Evolutionary conservation across 2,888 invertebrate genomes (phyloP), one percentile per base, ranked within the genome.

Genomic region (Cataglyphis altisquamis): DNA sequence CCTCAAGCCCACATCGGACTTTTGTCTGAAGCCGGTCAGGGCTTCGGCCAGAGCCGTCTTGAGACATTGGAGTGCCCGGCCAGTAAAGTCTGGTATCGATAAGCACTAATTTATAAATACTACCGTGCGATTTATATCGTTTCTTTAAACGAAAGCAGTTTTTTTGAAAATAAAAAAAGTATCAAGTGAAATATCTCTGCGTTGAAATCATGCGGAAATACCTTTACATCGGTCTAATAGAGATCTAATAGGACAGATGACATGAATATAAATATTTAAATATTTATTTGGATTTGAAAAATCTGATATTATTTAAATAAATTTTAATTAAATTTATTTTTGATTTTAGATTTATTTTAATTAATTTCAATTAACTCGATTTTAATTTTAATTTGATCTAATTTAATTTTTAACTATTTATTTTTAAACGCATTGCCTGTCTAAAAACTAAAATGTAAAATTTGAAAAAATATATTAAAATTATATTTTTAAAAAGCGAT

Each of bases 1-100:
- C 55, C 70, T 32, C 45, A 29, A 41, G 60, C 8, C 25, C n/a
- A 32, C 60, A 15, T 55, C 25, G 29, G 57, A 73, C 82, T 86
- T 66, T 88, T 68, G 86, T 84, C 64, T 66, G 55, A 55, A 52
- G 63, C 72, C 3, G 41, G 8, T 36, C 32, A 57, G 70, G 57
- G 68, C 15, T 66, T 25, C 3, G 8, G 15, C 36, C 10, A 64
- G 3, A 41, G 8, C 55, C 39, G 2, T n/a, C 29, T 39, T 10
- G 5, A 63, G 0, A 63, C 2, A 1, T 36, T 10, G 15, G 18
- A 57, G 10, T 18, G 10, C 10, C 10, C 15, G 8, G 21, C 9
- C 21, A 25, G n/a, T 15, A 18, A 45, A 62, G 12, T 45, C n/a
- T 29, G 8, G 0, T 29, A 41, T 45, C 41, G 48, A 48, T 48